These are phyloP conservation scores for Heloderma charlesbogerti DNA, from an alignment of 2,113 vertebrate species.

Conservation along the genomic window DNA sequence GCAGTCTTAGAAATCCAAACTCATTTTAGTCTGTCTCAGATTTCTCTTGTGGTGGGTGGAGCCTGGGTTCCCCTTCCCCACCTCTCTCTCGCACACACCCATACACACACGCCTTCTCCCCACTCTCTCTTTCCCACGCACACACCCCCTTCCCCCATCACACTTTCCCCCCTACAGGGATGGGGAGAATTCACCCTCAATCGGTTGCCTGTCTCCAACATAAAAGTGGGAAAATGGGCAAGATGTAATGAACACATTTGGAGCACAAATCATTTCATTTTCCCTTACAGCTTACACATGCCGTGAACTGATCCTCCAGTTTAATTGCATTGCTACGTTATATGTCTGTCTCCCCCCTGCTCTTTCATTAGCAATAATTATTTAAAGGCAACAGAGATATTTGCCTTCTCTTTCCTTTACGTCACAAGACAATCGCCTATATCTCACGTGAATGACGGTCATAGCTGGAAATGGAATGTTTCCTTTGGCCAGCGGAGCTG, in stretches of 20 bases:
- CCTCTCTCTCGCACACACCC: not conserved
- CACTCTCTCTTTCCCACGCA: too few species aligned
- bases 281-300: not conserved
- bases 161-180: too few species aligned
- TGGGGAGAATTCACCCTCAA: not conserved
- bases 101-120: too few species aligned
- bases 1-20: too few species aligned
- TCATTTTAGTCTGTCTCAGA: too few species aligned
- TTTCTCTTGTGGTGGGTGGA: too few species aligned
- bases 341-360: not conserved
- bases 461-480: conserved; percentile 10
- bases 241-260: not conserved
- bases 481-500: conserved; percentile 18
- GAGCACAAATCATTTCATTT: not conserved
- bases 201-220: not conserved
- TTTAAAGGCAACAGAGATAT: not conserved
- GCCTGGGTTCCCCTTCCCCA: too few species aligned
- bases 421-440: not conserved
- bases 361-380: not conserved
- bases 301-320: not conserved
- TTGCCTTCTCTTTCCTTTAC: conserved; percentile 3
- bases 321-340: not conserved
- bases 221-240: not conserved
- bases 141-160: too few species aligned
- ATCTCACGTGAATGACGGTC: not conserved